These are phyloP conservation scores for Octopus bimaculoides DNA, from an alignment of 1,140 invertebrate genomes.

Conservation along the genomic window DNA sequence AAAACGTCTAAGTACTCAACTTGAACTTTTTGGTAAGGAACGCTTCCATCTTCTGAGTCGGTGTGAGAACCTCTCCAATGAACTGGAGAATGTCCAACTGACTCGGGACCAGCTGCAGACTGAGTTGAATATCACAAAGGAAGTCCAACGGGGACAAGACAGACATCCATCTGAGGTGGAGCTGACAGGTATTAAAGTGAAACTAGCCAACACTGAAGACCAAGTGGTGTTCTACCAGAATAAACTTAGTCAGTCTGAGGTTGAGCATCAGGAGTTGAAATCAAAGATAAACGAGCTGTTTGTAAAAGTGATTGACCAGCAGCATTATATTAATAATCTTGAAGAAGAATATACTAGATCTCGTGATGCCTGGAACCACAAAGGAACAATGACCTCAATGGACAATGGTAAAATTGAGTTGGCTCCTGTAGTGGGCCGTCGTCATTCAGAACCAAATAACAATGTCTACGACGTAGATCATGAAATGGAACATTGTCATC, in stretches of 20 bases:
- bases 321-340: conserved; percentile 6
- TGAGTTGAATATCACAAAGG: conserved; percentile 24
- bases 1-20: conserved; percentile 21
- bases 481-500: neutral
- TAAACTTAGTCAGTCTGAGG: neutral
- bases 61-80: conserved; percentile 22
- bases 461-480: neutral
- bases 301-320: neutral
- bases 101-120: conserved; percentile 25
- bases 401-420: neutral
- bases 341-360: conserved; percentile 4
- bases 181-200: conserved; percentile 12
- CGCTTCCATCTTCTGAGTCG: conserved; percentile 27
- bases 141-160: conserved; percentile 16
- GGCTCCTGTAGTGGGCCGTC: neutral
- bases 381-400: neutral
- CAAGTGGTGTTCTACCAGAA: conserved; percentile 15
- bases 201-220: conserved; percentile 9
- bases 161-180: conserved; percentile 5
- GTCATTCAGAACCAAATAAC: neutral
- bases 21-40: conserved; percentile 28
- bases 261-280: conserved; percentile 11
- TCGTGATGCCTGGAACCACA: neutral
- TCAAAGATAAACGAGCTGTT: conserved; percentile 6
- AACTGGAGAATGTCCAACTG: conserved; percentile 24